Conservation (phyloP, 2,113 vertebrate species). For the Triplophysa siluroides region DNA sequence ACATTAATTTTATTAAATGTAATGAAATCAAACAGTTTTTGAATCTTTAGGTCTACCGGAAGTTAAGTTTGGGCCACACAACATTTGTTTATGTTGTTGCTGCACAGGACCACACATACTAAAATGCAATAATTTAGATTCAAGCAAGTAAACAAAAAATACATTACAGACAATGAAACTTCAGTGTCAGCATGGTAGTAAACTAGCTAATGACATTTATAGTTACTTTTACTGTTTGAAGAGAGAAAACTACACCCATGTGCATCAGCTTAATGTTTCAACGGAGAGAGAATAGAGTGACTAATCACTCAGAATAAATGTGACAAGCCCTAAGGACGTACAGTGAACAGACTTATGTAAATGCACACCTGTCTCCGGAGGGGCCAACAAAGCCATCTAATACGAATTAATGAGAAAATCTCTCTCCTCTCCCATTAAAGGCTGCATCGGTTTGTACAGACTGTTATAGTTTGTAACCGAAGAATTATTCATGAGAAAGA, state of each 20-base stretch:
- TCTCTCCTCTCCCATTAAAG: slow-evolving; percentile 8
- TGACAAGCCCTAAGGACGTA: slow-evolving; percentile 25
- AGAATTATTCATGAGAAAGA: slow-evolving; percentile 29
- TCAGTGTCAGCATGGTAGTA: background rate
- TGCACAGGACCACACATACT: background rate
- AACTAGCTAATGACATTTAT: background rate
- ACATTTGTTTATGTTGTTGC: too few relatives aligned
- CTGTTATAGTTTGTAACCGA: background rate
- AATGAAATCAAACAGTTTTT: too few relatives aligned
- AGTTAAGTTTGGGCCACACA: too few relatives aligned
- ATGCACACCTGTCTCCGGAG: slow-evolving; percentile 40
- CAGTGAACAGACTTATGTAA: slow-evolving; percentile 28
- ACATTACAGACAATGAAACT: background rate
- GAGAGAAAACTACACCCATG: background rate
- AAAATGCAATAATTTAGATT: background rate
- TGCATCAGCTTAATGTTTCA: background rate
- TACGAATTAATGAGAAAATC: slow-evolving; percentile 25
- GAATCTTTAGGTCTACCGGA: too few relatives aligned
- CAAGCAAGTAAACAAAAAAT: background rate
- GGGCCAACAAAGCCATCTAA: slow-evolving; percentile 2
- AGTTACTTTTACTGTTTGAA: background rate
- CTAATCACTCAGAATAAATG: slow-evolving; percentile 21
- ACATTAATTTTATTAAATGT: too few relatives aligned
- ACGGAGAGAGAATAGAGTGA: background rate
- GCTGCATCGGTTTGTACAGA: slow-evolving; percentile 12